Evolutionary conservation across 2,113 vertebrate species (phyloP), one percentile per base, ranked within the genome.

Genomic region (Ascaphus truei): DNA sequence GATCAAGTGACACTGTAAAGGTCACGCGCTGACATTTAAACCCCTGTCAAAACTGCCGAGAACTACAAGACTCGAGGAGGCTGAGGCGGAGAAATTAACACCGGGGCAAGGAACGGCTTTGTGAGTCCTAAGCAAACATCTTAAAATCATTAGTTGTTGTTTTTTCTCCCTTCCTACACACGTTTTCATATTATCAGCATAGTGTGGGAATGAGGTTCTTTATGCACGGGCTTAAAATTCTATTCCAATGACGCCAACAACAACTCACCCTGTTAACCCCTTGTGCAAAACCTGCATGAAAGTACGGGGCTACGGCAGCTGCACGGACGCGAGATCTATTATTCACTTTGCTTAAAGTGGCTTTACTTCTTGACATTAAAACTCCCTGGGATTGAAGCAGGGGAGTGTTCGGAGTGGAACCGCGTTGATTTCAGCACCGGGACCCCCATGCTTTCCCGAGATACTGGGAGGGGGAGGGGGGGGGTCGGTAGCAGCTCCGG

Each of bases 11-110:
- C 37, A 45, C 6, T 4, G n/a, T 15, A 72, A 55, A 64, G 61
- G 60, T 72, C 60, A 72, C 5, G n/a, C 39, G 27, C 51, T 57
- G 69, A 57, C 51, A 64, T 57, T 72, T 50, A 64, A 20, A n/a
- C 30, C 26, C 25, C 29, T 31, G 30, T 26, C 4, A n/a, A 9
- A 8, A 27, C 37, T 33, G n/a, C n/a, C n/a, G n/a, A n/a, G n/a
- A n/a, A n/a, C n/a, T n/a, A n/a, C n/a, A n/a, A n/a, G n/a, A n/a
- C n/a, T n/a, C n/a, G 15, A n/a, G 5, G 29, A 55, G 50, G 48
- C 23, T 52, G 34, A 50, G 33, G 41, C n/a, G 51, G 5, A 56
- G 26, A 23, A 56, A 55, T 23, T n/a, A n/a, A 16, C 29, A 26
- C 6, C 34, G 8, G 13, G 26, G 1, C 12, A 5, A 39, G 26